Evolutionary conservation across 2,113 vertebrate species (phyloP), one percentile per base, ranked within the genome.

Genomic region (Cyprinus carpio): DNA sequence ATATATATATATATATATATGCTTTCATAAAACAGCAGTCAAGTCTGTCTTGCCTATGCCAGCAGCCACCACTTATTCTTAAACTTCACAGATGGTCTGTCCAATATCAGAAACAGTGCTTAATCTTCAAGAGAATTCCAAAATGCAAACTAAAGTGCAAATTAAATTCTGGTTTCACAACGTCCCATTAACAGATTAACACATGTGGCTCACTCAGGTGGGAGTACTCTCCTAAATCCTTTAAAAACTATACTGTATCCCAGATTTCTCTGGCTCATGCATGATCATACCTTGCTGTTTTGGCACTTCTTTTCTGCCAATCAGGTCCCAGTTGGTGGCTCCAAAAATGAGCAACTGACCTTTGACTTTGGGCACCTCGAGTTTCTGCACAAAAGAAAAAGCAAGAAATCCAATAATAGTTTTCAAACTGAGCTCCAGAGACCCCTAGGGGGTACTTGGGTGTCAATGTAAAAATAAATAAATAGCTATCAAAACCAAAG

Each of bases 281-380:
- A 16, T 43, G 8, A 72, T 25, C 75, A 11, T 94, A 98, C 97
- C 97, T 96, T 98, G 97, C 71, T 96, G 96, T 86, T 99, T 99
- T 89, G 98, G 97, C 83, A 99, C 97, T 93, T 99, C 97, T 91
- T 98, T 98, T 56, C 98, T 95, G 92, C 98, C 97, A 89, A 98
- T 98, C 93, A 99, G 89, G 93, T 99, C 97, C 98, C 98, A 99
- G 93, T 99, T 99, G 90, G 98, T 99, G 64, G 98, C 98, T 76
- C 97, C 97, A 91, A 98, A 99, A 86, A 99, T 95, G 84, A 99
- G 93, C 87, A 99, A 95, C 81, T 99, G 97, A 69, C 98, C 98
- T 90, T 96, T 96, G 54, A 93, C 94, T 89, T 96, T 97, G 84
- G 98, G 95, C 62, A 96, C 96, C 90, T 99, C 97, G 6, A 99